These are phyloP conservation scores for Hydraecia micacea DNA, from an alignment of 2,888 invertebrate species.

Conservation along the genomic window DNA sequence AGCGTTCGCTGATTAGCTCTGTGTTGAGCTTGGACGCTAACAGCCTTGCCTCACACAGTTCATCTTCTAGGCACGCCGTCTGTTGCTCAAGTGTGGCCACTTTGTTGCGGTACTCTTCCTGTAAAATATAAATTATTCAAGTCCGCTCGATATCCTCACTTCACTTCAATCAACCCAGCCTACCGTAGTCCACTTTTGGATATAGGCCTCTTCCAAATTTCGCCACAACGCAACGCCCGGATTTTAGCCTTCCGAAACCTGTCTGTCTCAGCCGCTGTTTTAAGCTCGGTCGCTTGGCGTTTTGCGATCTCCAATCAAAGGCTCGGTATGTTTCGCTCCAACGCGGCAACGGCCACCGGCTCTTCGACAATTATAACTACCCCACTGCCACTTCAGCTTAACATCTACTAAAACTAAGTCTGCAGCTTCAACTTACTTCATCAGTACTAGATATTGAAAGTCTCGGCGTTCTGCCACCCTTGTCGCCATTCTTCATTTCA, in stretches of 20 bases:
- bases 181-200: not conserved
- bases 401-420: not conserved
- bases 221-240: not conserved
- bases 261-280: not conserved
- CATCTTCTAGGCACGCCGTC: slow-evolving; percentile 96
- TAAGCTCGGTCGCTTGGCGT: not conserved
- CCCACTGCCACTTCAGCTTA: not conserved
- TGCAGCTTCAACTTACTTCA: slow-evolving; percentile 87
- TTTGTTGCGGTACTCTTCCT: slow-evolving; percentile 93
- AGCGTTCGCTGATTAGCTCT: slow-evolving; percentile 96
- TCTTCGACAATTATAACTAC: not conserved
- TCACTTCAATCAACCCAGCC: not conserved
- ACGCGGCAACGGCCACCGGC: not conserved
- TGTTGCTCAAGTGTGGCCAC: slow-evolving; percentile 95
- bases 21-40: slow-evolving; percentile 96
- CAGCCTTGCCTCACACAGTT: slow-evolving; percentile 95
- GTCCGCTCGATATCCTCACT: not conserved
- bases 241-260: not conserved
- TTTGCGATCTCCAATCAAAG: not conserved
- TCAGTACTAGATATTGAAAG: slow-evolving; percentile 93
- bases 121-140: slow-evolving; percentile 38
- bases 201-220: not conserved
- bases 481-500: slow-evolving; percentile 92
- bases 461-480: slow-evolving; percentile 87
- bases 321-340: not conserved